Base-by-base conservation (phyloP, 2,113 vertebrate species). In the Patagioenas fasciata region DNA sequence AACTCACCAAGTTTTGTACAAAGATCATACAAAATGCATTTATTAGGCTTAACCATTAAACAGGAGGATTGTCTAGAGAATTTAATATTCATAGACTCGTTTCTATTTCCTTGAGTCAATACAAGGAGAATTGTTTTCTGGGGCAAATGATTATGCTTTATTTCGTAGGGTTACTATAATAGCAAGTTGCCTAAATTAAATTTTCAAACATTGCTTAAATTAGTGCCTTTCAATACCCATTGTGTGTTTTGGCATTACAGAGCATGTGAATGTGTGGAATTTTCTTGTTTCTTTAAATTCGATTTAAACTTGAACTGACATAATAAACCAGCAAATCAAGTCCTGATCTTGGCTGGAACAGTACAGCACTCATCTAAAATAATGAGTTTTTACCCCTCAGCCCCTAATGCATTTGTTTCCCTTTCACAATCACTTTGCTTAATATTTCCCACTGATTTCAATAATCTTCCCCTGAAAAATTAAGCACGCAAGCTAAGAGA, bases 351-450 rank as follows among this genome's bases (percentile, higher is more conserved):
- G 44, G 23, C 34, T 77, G 56, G 48, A 94, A 64, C 6, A 48
- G 21, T 62, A 74, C 10, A 58, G 16, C 7, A 65, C 51, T 84
- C 28, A 38, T 85, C 34, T 48, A 48, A 89, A 94, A 80, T 32
- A 88, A 85, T 3, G 20, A 57, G 20, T 26, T 93, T 85, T 58
- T 73, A 42, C 16, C 65, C 71, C 11, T 71, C 26, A 84, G 44
- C 60, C 71, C 20, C 36, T 77, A 86, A 53, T 56, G 50, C n/a
- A 29, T 91, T 94, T 88, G 31, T 84, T 77, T 64, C 34, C 61
- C 28, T 86, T 93, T 95, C 80, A 85, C 25, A 78, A 40, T 54
- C 15, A 31, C 42, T 95, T 96, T 84, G 80, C 66, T 88, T 92
- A 87, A 26, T 74, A 90, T 84, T 89, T 85, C 60, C 50, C 54